phyloP scores from a whole-genome alignment of 1,140 invertebrate genomes.

The Aphis gossypii region DNA sequence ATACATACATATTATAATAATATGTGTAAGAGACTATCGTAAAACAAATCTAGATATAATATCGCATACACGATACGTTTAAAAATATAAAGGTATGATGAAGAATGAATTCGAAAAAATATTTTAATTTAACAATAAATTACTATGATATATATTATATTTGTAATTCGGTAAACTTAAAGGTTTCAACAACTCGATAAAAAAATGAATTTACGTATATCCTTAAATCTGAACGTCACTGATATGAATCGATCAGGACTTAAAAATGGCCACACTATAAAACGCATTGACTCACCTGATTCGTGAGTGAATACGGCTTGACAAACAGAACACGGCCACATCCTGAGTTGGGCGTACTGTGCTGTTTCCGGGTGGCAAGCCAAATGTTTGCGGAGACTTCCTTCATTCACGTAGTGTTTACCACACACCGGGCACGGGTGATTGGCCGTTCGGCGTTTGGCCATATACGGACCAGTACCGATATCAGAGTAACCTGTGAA shows the following conservation, averaged over 20 bases:
- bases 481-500: slow-evolving; percentile 11
- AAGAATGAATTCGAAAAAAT: background rate
- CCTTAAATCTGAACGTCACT: background rate
- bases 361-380: slow-evolving; percentile 90
- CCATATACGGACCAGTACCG: slow-evolving; percentile 71
- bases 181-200: background rate
- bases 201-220: too few species aligned
- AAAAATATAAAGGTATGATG: background rate
- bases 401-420: slow-evolving; percentile 94
- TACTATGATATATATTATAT: background rate
- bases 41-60: background rate
- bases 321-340: slow-evolving; percentile 94
- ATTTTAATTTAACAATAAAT: background rate
- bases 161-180: background rate
- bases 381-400: slow-evolving; percentile 88
- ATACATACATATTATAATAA: too few species aligned
- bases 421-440: slow-evolving; percentile 93
- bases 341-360: slow-evolving; percentile 83
- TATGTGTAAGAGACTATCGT: background rate
- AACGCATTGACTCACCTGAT: slow-evolving; percentile 76
- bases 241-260: background rate
- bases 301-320: slow-evolving; percentile 93
- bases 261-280: background rate
- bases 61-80: background rate
- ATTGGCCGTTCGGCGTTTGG: slow-evolving; percentile 89